Evolutionary conservation across 64 coral and sea anemone genomes (phyloP).

Genomic region (Actinia equina): DNA sequence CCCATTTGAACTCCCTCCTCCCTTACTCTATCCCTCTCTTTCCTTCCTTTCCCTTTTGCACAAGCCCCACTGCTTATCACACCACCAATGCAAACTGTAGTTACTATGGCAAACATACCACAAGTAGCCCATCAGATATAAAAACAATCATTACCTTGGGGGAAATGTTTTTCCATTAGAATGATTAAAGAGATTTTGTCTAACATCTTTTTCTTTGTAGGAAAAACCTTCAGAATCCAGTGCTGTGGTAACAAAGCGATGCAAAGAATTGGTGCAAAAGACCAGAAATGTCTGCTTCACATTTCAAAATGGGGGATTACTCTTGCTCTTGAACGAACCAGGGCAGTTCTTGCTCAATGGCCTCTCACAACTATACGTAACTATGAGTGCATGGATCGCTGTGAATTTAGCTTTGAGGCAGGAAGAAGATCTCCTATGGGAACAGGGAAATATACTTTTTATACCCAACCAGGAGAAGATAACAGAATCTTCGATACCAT

Average conservation of each 20-base stretch:
- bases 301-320: constrained; percentile 89
- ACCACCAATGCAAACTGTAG: no score
- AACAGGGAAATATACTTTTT: constrained; percentile 77
- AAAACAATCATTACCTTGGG: no score
- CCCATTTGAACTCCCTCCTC: no score
- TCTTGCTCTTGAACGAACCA: constrained; percentile 80
- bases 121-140: no score
- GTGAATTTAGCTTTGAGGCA: constrained; percentile 92
- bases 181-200: no score
- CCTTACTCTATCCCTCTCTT: no score
- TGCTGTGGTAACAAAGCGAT: constrained; percentile 74
- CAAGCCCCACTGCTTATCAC: no score
- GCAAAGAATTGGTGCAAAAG: constrained; percentile 93
- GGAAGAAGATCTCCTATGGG: constrained; percentile 93
- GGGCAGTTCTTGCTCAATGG: constrained; percentile 93
- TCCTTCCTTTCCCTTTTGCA: no score
- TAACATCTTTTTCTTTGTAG: constrained; percentile 28
- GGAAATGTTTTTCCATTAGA: no score
- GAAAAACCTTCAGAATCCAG: constrained; percentile 81
- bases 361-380: constrained; percentile 95
- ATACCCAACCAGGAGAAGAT: constrained; percentile 73
- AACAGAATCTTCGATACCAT: constrained; percentile 93
- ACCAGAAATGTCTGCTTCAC: constrained; percentile 83
- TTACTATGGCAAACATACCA: no score
- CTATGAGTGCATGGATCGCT: constrained; percentile 80